Evolutionary conservation across 2,888 invertebrate species (phyloP).

Genomic region (Ischnura elegans): DNA sequence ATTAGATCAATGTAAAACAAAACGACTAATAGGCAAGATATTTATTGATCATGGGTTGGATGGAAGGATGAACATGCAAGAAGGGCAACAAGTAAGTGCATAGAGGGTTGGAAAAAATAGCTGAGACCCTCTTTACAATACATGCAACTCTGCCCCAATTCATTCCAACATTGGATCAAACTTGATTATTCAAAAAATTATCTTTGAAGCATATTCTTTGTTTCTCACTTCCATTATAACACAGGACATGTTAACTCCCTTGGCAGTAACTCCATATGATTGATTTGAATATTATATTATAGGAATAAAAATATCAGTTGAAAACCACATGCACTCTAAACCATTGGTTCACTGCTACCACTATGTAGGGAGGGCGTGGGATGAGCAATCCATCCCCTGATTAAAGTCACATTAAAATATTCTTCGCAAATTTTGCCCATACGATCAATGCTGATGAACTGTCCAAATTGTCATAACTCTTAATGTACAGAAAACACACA

Average conservation of each 20-base stretch:
- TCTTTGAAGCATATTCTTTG: constrained; percentile 40
- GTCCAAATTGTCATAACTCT: no score
- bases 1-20: background rate
- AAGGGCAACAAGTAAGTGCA: constrained; percentile 49
- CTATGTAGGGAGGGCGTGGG: constrained; percentile 27
- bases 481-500: no score
- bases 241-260: constrained; percentile 24
- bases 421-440: no score
- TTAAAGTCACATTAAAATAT: background rate
- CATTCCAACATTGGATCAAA: constrained; percentile 55
- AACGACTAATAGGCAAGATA: constrained; percentile 29
- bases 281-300: constrained; percentile 42
- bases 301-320: constrained; percentile 64
- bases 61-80: constrained; percentile 61
- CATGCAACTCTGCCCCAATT: constrained; percentile 39
- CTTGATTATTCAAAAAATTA: constrained; percentile 54
- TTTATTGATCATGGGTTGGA: constrained; percentile 62
- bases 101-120: constrained; percentile 33
- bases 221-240: constrained; percentile 49
- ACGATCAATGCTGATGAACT: no score
- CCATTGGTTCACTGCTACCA: background rate
- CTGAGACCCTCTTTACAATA: constrained; percentile 59
- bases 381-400: constrained; percentile 45
- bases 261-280: constrained; percentile 61
- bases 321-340: constrained; percentile 63